phyloP scores from a whole-genome alignment of 2,888 invertebrate genomes.

The Eristalis arbustorum region DNA sequence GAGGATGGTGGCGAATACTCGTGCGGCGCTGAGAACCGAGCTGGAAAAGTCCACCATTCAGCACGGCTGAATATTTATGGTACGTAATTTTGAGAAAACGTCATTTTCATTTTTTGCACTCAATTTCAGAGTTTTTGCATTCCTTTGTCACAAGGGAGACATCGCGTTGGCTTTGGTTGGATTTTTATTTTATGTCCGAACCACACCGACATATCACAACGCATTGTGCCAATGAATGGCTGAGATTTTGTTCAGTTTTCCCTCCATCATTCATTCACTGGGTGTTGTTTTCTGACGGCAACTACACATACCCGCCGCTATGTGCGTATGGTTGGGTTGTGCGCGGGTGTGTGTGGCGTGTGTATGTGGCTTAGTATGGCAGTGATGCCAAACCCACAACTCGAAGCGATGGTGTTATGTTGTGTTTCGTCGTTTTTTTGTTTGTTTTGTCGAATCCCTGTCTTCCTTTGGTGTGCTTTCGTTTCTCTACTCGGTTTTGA shows the following conservation, averaged over 20 bases:
- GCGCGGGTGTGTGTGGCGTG: background rate
- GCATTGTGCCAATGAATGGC: conserved; percentile 53
- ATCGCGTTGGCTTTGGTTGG: background rate
- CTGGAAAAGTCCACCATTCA: conserved; percentile 87
- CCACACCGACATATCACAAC: conserved; percentile 20
- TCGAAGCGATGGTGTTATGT: conserved; percentile 18
- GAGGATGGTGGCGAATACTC: conserved; percentile 91
- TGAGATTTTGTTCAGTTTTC: conserved; percentile 49
- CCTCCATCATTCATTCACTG: background rate
- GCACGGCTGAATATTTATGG: conserved; percentile 90
- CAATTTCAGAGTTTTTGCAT: conserved; percentile 40
- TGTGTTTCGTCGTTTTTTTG: conserved; percentile 50
- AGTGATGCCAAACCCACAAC: background rate
- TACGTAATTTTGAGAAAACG: conserved; percentile 79
- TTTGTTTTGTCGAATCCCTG: conserved; percentile 18
- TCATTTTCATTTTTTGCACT: conserved; percentile 51
- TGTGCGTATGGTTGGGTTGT: background rate
- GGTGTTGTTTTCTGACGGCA: background rate
- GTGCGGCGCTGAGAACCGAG: conserved; percentile 88
- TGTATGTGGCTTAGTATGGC: background rate
- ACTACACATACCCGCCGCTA: no score
- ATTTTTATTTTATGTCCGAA: conserved; percentile 19
- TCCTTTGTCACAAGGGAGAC: conserved; percentile 13
- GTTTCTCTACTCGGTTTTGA: conserved; percentile 34
- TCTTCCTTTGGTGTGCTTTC: background rate